Evolutionary conservation across 2,113 vertebrate genomes (phyloP), one percentile per base, ranked within the genome.

Genomic region (Crocuta crocuta): DNA sequence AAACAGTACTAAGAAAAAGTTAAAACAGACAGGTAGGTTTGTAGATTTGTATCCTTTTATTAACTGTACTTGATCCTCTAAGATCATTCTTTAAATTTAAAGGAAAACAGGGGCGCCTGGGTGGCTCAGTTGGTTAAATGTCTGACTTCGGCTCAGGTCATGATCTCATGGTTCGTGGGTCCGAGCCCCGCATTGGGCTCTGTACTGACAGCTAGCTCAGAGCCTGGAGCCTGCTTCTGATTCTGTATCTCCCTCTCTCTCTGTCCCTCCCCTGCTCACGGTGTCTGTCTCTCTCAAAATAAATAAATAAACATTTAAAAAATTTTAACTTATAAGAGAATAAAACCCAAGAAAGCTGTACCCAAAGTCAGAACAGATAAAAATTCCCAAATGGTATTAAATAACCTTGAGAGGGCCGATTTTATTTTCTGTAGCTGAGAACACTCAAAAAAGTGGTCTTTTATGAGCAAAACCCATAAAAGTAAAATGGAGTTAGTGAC

Each of bases 351-450:
- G 33, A 35, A 95, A 19, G 21, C 11, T 66, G 19, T 53, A 21
- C 31, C 58, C 81, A 88, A 93, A 76, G 43, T 19, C 28, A 63
- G 86, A 79, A 55, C 19, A 79, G 55, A 92, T 23, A 31, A 8
- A 17, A n/a, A 58, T 85, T 83, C 68, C 31, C 53, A 87, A 80
- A 85, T 4, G 12, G 16, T n/a, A 93, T 80, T 23, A 78, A 58
- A 70, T 33, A 93, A 76, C 6, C 35, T 28, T 55, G 28, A 85
- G 71, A 80, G 66, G 8, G 68, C 8, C 66, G 35, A 65, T 63
- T 96, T 96, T 68, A 74, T 93, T 92, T 93, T 66, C 23, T 48
- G 16, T 61, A 82, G 48, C 50, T 82, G 11, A 33, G 26, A 83
- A 74, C 7, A 74, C 82, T 55, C 50, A 45, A 48, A 94, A 96